Evolutionary conservation across 1,140 invertebrate species (phyloP).

Genomic region (Atta texana): DNA sequence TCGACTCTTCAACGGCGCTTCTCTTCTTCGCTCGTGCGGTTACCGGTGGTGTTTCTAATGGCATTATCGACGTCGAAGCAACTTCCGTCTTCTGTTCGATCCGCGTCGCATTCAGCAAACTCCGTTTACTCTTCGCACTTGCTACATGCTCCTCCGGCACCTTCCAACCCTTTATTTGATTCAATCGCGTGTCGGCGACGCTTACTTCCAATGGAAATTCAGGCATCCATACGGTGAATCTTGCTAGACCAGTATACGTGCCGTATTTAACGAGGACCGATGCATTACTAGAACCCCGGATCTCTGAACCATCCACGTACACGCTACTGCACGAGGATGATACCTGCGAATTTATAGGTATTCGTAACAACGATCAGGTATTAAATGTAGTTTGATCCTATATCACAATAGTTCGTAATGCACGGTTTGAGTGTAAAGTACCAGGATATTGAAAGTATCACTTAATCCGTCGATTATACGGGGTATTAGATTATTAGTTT

Average conservation of each 20-base stretch:
- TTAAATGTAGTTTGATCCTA: conserved; percentile 31
- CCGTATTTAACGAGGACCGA: conserved; percentile 97
- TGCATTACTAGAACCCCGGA: conserved; percentile 97
- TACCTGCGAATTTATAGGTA: conserved; percentile 89
- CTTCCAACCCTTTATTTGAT: conserved; percentile 96
- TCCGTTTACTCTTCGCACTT: conserved; percentile 83
- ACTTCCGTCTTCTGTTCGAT: conserved; percentile 59
- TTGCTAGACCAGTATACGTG: conserved; percentile 94
- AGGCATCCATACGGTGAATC: conserved; percentile 98
- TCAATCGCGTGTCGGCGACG: conserved; percentile 95
- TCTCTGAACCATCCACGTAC: conserved; percentile 98
- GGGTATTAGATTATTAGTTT: neutral
- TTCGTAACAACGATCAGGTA: neutral
- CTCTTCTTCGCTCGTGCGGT: conserved; percentile 70
- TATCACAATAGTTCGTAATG: neutral
- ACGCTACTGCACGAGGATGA: conserved; percentile 98
- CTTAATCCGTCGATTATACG: conserved; percentile 1
- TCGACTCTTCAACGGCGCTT: conserved; percentile 74
- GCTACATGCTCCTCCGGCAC: conserved; percentile 91
- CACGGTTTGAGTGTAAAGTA: neutral
- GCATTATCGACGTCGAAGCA: conserved; percentile 16
- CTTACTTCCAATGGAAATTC: conserved; percentile 96
- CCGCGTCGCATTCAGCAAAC: conserved; percentile 79
- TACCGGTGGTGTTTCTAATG: conserved; percentile 71
- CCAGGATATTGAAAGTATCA: neutral